Evolutionary conservation across 2,113 vertebrate species (phyloP).

Genomic region (Neomonachus schauinslandi): DNA sequence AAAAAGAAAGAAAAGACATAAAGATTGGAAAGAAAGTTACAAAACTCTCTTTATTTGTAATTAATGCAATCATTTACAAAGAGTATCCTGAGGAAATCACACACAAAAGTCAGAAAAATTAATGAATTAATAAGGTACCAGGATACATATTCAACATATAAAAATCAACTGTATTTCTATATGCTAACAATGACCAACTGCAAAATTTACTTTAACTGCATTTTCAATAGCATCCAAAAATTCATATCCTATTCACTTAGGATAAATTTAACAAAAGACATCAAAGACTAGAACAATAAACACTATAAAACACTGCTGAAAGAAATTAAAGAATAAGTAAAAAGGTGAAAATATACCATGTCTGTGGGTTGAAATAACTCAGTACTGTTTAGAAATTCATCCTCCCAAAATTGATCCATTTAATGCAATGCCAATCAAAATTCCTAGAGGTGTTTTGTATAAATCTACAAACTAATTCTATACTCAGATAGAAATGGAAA

Average conservation of each 20-base stretch:
- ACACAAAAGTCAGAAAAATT: neutral
- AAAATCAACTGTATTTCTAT: neutral
- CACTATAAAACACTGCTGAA: neutral
- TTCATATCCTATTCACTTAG: neutral
- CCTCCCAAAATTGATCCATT: neutral
- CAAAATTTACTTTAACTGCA: neutral
- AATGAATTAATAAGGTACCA: neutral
- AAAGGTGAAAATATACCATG: neutral
- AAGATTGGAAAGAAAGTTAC: neutral
- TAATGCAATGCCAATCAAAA: neutral
- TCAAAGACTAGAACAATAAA: neutral
- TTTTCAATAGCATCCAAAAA: neutral
- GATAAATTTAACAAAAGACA: neutral
- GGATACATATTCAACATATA: neutral
- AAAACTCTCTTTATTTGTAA: slow-evolving; percentile 12
- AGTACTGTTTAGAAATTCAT: neutral
- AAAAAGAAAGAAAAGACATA: neutral
- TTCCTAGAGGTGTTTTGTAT: neutral
- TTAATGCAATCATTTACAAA: neutral
- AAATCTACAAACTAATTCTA: neutral
- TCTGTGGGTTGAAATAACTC: neutral
- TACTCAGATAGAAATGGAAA: neutral
- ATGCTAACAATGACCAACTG: neutral
- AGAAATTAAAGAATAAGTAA: neutral
- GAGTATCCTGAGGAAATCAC: neutral